Percentiles rank a stretch among this genome's conserved stretches.
phyloP scores from a whole-genome alignment of 2,113 vertebrate genomes.

The Eidolon helvum region DNA sequence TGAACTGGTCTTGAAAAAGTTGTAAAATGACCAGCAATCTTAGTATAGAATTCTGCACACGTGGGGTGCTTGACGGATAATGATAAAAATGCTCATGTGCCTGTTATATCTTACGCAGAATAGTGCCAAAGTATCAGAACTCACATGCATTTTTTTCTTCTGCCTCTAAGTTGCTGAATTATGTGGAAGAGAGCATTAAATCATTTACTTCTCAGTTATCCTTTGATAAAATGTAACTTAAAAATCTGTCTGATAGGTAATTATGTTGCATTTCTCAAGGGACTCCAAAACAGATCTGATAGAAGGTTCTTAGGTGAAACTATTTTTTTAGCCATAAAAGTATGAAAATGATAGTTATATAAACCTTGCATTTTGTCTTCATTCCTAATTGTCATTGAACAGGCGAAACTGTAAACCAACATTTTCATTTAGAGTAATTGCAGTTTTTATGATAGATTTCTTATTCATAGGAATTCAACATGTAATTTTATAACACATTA shows the following conservation, averaged over 20 bases:
- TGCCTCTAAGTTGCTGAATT: constrained; percentile 15
- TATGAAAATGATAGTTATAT: constrained; percentile 29
- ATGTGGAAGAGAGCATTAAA: constrained; percentile 7
- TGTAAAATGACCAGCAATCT: constrained; percentile 42
- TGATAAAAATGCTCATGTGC: neutral
- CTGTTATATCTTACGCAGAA: neutral
- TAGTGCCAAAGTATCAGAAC: neutral
- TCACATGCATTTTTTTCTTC: neutral
- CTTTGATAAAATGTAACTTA: neutral
- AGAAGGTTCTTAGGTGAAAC: neutral
- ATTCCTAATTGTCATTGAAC: constrained; percentile 22
- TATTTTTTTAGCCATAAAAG: constrained; percentile 26
- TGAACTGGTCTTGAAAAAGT: neutral
- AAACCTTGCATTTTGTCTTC: constrained; percentile 43
- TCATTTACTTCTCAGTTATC: constrained; percentile 39
- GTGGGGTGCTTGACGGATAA: neutral
- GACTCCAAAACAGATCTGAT: constrained; percentile 7
- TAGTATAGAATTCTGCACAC: neutral
- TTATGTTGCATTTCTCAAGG: constrained; percentile 17
- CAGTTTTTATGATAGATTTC: neutral
- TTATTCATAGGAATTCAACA: constrained; percentile 34
- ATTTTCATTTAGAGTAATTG: neutral
- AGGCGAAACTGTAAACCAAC: neutral
- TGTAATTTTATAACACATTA: constrained; percentile 46
- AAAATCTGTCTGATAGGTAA: neutral